A percentile compares a stretch with the other conserved stretches of the same genome.
phyloP scores from a whole-genome alignment of 2,888 invertebrate genomes.

The Ethmia dodecea region DNA sequence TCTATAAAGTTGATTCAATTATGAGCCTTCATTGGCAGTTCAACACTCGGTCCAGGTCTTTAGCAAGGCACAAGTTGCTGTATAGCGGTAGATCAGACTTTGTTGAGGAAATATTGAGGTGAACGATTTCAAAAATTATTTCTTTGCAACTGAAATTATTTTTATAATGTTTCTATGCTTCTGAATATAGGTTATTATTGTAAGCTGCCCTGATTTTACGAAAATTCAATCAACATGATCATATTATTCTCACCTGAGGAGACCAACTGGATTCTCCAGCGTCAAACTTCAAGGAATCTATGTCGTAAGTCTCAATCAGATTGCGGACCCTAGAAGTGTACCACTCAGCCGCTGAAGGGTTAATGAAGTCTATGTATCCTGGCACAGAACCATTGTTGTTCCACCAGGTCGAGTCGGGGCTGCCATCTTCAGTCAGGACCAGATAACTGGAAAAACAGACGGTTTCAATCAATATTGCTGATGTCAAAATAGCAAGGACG shows the following conservation, averaged over 20 bases:
- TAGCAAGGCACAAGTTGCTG: too few relatives aligned
- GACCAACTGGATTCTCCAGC: slow-evolving; percentile 87
- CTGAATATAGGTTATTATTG: not conserved
- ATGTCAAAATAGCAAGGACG: too few relatives aligned
- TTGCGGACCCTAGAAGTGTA: slow-evolving; percentile 65
- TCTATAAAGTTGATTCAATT: too few relatives aligned
- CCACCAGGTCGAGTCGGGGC: slow-evolving; percentile 71
- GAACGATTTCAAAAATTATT: not conserved
- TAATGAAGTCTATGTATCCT: slow-evolving; percentile 85
- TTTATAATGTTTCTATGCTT: not conserved
- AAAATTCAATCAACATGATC: not conserved
- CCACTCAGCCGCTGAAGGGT: slow-evolving; percentile 81
- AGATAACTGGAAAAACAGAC: slow-evolving; percentile 49
- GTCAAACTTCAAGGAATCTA: slow-evolving; percentile 89
- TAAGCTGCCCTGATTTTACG: not conserved
- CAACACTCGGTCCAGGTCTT: too few relatives aligned
- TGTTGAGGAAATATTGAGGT: not conserved
- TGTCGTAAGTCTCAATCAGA: slow-evolving; percentile 78
- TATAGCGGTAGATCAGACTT: too few relatives aligned
- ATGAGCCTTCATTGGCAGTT: too few relatives aligned
- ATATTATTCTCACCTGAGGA: slow-evolving; percentile 64
- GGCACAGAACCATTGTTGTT: slow-evolving; percentile 72
- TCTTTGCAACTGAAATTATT: not conserved
- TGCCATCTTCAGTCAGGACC: slow-evolving; percentile 69
- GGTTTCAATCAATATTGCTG: too few relatives aligned